Percentiles rank a stretch among this genome's conserved stretches.
Evolutionary conservation across 2,113 vertebrate genomes (phyloP).

Genomic region (Eolophus roseicapilla): DNA sequence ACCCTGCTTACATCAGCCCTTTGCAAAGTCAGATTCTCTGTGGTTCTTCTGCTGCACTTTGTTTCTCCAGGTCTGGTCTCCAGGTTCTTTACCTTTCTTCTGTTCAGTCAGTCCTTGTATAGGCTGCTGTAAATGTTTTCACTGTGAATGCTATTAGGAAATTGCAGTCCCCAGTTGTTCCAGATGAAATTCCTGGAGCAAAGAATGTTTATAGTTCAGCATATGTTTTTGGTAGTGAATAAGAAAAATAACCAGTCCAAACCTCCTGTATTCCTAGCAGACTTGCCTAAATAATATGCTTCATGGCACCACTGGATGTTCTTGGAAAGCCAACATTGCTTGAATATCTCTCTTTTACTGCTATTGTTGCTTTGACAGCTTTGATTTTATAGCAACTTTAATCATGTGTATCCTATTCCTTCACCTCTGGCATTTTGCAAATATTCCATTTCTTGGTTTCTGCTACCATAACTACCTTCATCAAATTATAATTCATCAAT

Average conservation of each 20-base stretch:
- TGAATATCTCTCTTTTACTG: slow-evolving; percentile 74
- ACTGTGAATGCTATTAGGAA: slow-evolving; percentile 34
- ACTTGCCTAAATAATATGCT: slow-evolving; percentile 55
- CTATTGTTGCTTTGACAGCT: slow-evolving; percentile 75
- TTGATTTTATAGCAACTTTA: slow-evolving; percentile 77
- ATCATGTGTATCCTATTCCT: slow-evolving; percentile 76
- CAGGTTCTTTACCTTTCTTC: not conserved
- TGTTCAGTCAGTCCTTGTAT: not conserved
- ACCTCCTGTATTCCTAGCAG: slow-evolving; percentile 38
- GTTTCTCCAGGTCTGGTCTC: not conserved
- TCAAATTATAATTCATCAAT: slow-evolving; percentile 71
- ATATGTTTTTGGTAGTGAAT: slow-evolving; percentile 48
- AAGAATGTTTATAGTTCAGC: slow-evolving; percentile 57
- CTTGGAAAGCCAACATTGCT: slow-evolving; percentile 45
- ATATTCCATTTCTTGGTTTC: slow-evolving; percentile 70
- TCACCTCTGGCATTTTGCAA: slow-evolving; percentile 79
- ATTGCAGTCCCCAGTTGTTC: slow-evolving; percentile 17
- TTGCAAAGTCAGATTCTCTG: not conserved
- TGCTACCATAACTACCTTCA: slow-evolving; percentile 69
- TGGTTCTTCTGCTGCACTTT: not conserved
- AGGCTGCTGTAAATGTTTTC: not conserved
- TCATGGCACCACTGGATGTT: slow-evolving; percentile 60
- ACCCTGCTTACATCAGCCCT: not conserved
- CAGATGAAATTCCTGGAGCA: slow-evolving; percentile 59
- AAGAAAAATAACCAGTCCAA: slow-evolving; percentile 44